Percentiles rank a stretch among this genome's conserved stretches.
Conservation (phyloP, 2,888 invertebrate species). For the Dastarcus helophoroides region DNA sequence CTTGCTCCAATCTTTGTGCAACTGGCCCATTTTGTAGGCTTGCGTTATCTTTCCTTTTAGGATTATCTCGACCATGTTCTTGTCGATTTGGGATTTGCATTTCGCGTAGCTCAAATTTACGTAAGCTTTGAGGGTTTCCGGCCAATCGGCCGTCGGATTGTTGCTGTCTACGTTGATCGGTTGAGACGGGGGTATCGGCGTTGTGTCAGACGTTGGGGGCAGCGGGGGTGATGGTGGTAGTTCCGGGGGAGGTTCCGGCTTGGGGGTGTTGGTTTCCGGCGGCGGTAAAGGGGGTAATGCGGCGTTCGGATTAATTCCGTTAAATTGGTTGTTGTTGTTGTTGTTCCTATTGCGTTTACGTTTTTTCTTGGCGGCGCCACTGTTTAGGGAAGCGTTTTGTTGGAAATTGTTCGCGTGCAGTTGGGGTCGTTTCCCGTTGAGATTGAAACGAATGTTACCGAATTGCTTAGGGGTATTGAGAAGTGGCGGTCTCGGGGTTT, state of each 20-base stretch:
- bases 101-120: conserved; percentile 87
- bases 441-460: conserved; percentile 44
- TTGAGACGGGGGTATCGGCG: conserved; percentile 11
- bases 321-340: conserved; percentile 31
- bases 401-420: conserved; percentile 25
- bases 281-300: conserved; percentile 42
- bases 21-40: conserved; percentile 76
- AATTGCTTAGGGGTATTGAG: conserved; percentile 34
- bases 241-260: conserved; percentile 44
- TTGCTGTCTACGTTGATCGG: conserved; percentile 19
- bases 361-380: conserved; percentile 59
- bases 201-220: conserved; percentile 26
- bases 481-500: conserved; percentile 29
- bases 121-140: conserved; percentile 71
- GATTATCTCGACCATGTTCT: conserved; percentile 88
- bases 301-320: conserved; percentile 23
- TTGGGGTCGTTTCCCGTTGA: conserved; percentile 33
- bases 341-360: conserved; percentile 59
- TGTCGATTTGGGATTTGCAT: conserved; percentile 77
- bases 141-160: conserved; percentile 61
- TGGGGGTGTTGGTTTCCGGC: conserved; percentile 36
- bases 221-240: conserved; percentile 45
- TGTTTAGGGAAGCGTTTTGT: conserved; percentile 35
- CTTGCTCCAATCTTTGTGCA: conserved; percentile 89
- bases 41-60: conserved; percentile 88